Conservation (phyloP, 2,888 invertebrate genomes). For the Adelphocoris suturalis region DNA sequence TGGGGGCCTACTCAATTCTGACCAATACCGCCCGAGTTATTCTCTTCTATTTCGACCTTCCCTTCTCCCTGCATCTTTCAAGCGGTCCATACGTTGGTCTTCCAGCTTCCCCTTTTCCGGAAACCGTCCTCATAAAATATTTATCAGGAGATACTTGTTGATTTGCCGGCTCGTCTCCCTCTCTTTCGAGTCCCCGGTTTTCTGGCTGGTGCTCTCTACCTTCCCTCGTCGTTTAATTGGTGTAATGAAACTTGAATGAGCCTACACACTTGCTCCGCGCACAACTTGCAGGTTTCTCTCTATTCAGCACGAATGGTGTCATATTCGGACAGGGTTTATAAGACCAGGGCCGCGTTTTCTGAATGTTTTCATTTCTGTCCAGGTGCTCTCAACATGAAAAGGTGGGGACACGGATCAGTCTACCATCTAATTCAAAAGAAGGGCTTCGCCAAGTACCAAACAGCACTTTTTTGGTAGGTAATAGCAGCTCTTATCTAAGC, state of each 20-base stretch:
- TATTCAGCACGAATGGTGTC: not conserved
- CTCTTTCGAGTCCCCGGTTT: constrained; percentile 7
- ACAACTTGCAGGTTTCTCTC: not conserved
- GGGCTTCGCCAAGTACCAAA: too few relatives aligned
- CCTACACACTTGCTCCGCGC: not conserved
- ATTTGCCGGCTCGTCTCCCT: constrained; percentile 22
- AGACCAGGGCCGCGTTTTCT: not conserved
- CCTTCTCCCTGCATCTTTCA: not conserved
- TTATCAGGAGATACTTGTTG: constrained; percentile 27
- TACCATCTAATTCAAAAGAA: too few relatives aligned
- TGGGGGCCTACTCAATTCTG: not conserved
- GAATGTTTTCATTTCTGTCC: too few relatives aligned
- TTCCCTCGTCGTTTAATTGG: constrained; percentile 13
- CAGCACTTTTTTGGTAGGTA: too few relatives aligned
- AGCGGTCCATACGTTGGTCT: constrained; percentile 19
- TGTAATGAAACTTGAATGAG: constrained; percentile 3
- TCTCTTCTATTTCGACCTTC: constrained; percentile 27
- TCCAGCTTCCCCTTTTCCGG: not conserved
- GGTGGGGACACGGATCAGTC: too few relatives aligned
- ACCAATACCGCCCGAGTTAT: constrained; percentile 36
- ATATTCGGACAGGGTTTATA: not conserved
- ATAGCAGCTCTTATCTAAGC: too few relatives aligned
- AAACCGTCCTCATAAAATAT: constrained; percentile 4
- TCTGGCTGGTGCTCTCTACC: not conserved
- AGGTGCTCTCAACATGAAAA: too few relatives aligned